Evolutionary conservation across 2,113 vertebrate species (phyloP).

Genomic region (Meleagris gallopavo): DNA sequence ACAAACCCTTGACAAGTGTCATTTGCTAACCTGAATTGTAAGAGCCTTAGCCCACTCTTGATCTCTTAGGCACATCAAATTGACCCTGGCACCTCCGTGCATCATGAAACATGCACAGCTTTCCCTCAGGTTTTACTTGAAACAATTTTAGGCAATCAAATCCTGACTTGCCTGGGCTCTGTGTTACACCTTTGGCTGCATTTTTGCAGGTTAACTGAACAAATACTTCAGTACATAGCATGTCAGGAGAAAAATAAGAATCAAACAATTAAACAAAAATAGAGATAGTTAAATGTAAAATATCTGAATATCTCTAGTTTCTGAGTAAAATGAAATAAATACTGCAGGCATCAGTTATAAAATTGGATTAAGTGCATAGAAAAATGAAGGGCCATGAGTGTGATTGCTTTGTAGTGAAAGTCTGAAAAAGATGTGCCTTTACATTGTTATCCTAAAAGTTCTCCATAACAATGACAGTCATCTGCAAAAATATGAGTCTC

Average conservation of each 20-base stretch:
- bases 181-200: background rate
- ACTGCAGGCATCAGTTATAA: background rate
- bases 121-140: background rate
- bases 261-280: background rate
- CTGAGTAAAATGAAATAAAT: background rate
- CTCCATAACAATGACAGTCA: constrained; percentile 11
- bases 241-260: background rate
- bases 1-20: background rate
- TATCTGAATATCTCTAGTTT: background rate
- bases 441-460: background rate
- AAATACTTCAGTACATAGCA: background rate
- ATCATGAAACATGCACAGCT: background rate
- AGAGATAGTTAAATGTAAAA: background rate
- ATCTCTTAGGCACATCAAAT: background rate
- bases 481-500: constrained; percentile 11
- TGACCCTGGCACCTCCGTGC: background rate
- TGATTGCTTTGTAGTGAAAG: background rate
- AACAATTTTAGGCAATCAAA: background rate
- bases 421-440: background rate
- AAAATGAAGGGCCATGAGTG: background rate
- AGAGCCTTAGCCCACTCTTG: background rate
- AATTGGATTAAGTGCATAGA: background rate
- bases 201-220: background rate
- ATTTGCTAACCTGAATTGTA: background rate
- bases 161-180: background rate